Evolutionary conservation across 1,140 invertebrate genomes (phyloP), one percentile per base, ranked within the genome.

Genomic region (Nasonia longicornis): DNA sequence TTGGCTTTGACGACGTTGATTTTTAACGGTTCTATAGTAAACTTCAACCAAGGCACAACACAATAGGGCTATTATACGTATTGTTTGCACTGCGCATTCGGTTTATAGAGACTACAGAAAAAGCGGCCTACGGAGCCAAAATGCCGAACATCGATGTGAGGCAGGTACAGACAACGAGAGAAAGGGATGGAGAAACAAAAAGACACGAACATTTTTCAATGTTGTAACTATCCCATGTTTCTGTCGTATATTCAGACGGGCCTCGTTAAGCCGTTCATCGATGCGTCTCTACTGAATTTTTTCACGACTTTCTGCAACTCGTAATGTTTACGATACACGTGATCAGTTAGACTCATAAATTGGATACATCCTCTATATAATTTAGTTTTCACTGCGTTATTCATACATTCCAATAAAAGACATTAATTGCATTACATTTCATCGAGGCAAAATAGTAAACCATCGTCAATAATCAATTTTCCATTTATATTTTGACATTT

Each of bases 401-500:
- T n/a, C 0, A 58, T 58, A 3, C 7, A 52, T 58, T 4, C 6
- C 10, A 16, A n/a, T 3, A n/a, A 2, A 20, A 12, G 14, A 58
- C n/a, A 58, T 58, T n/a, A 58, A n/a, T 20, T 58, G 6, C 70
- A 48, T 74, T 16, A 58, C 29, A 16, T 26, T 22, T 52, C n/a
- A 0, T 4, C 22, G 38, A 58, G 26, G 26, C 45, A 31, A 74
- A 31, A 74, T 58, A 58, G 58, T 74, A 31, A 26, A 26, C 26
- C 26, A 1, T 4, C 48, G 72, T 58, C 48, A 58, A 76, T 76
- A 66, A 76, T n/a, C 16, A 58, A 76, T 76, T 76, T 76, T 76
- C 58, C 74, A 76, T 42, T 3, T 35, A 42, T 76, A 76, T 66
- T 64, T 76, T 66, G 35, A 66, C 74, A 16, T 58, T 8, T 42